phyloP scores from a whole-genome alignment of 2,888 invertebrate species.

The Falcaria lacertinaria region DNA sequence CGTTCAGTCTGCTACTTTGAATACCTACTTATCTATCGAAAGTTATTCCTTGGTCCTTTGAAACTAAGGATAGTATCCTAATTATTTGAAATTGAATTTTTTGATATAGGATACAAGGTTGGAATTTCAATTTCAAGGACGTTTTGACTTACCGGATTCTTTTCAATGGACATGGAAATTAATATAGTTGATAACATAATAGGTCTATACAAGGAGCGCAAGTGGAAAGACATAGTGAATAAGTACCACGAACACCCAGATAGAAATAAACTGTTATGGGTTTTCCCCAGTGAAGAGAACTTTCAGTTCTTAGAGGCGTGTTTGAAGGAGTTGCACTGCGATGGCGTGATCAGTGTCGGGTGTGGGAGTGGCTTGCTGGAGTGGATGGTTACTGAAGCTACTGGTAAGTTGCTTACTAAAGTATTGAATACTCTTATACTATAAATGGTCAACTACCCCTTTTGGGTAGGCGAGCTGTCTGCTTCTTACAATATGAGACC shows the following conservation, averaged over 20 bases:
- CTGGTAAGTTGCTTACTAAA: conserved; percentile 68
- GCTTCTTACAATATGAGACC: no score
- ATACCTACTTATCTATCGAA: neutral
- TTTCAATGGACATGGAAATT: conserved; percentile 43
- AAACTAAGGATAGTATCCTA: no score
- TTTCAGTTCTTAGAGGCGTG: conserved; percentile 77
- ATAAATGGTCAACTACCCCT: no score
- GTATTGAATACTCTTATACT: no score
- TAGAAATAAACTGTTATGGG: conserved; percentile 83
- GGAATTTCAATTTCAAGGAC: conserved; percentile 1
- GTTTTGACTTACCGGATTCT: conserved; percentile 8
- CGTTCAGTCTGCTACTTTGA: neutral
- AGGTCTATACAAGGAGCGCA: conserved; percentile 53
- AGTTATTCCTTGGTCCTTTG: no score
- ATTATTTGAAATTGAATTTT: no score
- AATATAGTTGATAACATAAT: conserved; percentile 56
- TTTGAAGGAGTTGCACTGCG: conserved; percentile 60
- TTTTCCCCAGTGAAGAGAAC: conserved; percentile 84
- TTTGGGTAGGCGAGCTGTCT: no score
- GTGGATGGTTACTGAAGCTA: conserved; percentile 85
- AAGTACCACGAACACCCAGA: conserved; percentile 71
- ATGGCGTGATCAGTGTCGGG: conserved; percentile 83
- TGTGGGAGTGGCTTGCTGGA: conserved; percentile 91
- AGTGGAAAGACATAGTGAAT: conserved; percentile 70
- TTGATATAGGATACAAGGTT: no score